phyloP scores from a whole-genome alignment of 2,113 vertebrate species.

The Eolophus roseicapilla region DNA sequence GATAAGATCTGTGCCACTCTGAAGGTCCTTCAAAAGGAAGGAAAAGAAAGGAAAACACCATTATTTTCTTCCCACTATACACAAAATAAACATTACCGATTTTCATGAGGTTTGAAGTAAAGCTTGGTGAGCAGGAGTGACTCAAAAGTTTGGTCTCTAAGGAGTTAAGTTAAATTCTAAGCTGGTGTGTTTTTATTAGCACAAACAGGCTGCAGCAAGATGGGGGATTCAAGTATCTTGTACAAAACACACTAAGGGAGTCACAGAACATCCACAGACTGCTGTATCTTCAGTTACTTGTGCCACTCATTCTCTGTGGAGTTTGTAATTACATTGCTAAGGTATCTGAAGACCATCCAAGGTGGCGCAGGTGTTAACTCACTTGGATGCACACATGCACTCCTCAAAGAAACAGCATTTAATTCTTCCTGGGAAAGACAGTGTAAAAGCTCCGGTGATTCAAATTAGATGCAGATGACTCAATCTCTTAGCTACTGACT shows the following conservation, averaged over 20 bases:
- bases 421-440: constrained; percentile 66
- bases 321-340: neutral
- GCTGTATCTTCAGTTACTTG: neutral
- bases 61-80: neutral
- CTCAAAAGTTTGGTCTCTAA: neutral
- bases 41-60: neutral
- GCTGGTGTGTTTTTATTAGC: neutral
- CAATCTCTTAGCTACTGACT: constrained; percentile 72
- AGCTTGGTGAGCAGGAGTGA: neutral
- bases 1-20: constrained; percentile 87
- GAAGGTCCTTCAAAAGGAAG: constrained; percentile 80
- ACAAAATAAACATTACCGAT: neutral
- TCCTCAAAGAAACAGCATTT: neutral
- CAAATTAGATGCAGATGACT: constrained; percentile 75
- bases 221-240: neutral
- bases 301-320: neutral
- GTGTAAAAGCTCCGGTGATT: constrained; percentile 56
- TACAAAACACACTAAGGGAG: neutral
- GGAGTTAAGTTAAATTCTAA: neutral
- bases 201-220: neutral
- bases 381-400: neutral
- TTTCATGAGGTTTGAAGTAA: neutral
- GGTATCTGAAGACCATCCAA: neutral
- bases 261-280: neutral
- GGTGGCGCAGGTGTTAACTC: neutral